Conservation (phyloP, 2,113 vertebrate species). For the Podiceps cristatus region DNA sequence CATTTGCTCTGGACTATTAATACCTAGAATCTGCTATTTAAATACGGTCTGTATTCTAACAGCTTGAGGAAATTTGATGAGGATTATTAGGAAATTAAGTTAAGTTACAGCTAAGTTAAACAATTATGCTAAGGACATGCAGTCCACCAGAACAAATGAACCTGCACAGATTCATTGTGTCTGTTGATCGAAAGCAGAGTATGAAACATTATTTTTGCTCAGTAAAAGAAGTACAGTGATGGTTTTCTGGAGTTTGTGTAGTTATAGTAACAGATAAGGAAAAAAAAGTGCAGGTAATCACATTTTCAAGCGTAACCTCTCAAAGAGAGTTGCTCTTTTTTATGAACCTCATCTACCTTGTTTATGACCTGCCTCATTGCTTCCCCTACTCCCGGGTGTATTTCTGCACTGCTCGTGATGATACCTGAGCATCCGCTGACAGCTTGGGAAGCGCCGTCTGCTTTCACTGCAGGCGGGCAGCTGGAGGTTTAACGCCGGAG, state of each 20-base stretch:
- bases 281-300: neutral
- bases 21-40: constrained; percentile 12
- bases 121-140: neutral
- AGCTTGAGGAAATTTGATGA: constrained; percentile 26
- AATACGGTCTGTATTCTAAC: neutral
- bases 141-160: neutral
- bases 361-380: neutral
- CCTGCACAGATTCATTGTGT: neutral
- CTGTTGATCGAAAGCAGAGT: neutral
- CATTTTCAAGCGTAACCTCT: neutral
- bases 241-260: neutral
- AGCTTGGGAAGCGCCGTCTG: neutral
- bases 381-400: neutral
- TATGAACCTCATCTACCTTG: neutral
- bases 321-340: neutral
- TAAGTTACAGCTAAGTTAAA: constrained; percentile 15
- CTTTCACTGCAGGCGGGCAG: neutral
- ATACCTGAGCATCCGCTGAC: neutral
- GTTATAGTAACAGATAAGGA: neutral
- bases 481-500: neutral
- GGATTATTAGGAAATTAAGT: constrained; percentile 18
- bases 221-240: neutral
- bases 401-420: neutral
- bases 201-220: neutral
- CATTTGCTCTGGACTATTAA: neutral